These are phyloP conservation scores for Frankliniella intonsa DNA, from an alignment of 2,888 invertebrate species.

Conservation along the genomic window DNA sequence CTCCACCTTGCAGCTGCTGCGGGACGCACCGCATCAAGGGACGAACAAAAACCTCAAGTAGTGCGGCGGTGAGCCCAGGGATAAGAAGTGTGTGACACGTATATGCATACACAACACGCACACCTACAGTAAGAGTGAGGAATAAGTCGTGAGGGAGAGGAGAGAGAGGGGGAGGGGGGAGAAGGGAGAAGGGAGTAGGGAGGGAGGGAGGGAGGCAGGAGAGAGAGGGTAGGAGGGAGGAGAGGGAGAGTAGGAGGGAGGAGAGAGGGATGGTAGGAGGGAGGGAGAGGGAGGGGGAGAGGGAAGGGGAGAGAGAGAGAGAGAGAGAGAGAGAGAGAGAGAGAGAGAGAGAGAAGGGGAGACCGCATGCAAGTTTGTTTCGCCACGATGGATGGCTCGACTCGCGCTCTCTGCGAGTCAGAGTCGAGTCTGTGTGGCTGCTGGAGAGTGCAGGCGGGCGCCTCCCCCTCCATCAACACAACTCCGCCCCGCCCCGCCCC, in stretches of 20 bases:
- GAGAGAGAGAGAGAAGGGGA: not conserved
- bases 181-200: not conserved
- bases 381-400: not conserved
- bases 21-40: no score
- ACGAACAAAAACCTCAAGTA: no score
- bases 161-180: no score
- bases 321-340: not conserved
- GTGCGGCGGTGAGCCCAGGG: no score
- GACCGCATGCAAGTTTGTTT: not conserved
- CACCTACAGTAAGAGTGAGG: no score
- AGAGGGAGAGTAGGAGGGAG: no score
- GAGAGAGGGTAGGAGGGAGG: no score
- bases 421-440: not conserved
- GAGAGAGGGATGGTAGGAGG: not conserved
- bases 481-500: not conserved
- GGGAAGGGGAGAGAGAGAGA: not conserved
- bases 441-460: not conserved
- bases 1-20: no score
- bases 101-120: not conserved
- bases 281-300: not conserved
- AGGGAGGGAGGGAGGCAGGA: not conserved
- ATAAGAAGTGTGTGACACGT: no score
- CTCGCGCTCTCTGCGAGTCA: not conserved
- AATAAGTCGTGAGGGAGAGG: no score
- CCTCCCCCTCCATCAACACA: conserved; percentile 13